These are phyloP conservation scores for Melolontha melolontha DNA, from an alignment of 2,888 invertebrate species.

Conservation along the genomic window DNA sequence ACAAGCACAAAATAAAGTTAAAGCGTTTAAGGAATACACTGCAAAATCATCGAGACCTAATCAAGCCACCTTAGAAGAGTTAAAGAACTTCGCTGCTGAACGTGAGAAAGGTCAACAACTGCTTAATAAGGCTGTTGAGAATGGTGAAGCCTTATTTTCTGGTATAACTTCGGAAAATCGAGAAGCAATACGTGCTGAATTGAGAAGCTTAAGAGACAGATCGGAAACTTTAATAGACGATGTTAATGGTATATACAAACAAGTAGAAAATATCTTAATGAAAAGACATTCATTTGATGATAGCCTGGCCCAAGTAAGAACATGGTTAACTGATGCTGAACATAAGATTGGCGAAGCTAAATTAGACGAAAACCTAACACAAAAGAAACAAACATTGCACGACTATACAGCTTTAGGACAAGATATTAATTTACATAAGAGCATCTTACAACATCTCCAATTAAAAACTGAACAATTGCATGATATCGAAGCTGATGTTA, in stretches of 20 bases:
- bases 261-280: slow-evolving; percentile 88
- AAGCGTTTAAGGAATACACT: slow-evolving; percentile 78
- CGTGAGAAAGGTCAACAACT: slow-evolving; percentile 84
- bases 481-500: slow-evolving; percentile 83
- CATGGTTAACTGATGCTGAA: slow-evolving; percentile 87
- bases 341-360: slow-evolving; percentile 79
- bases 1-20: slow-evolving; percentile 80
- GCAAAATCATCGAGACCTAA: slow-evolving; percentile 80
- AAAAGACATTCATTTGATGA: slow-evolving; percentile 95
- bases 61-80: slow-evolving; percentile 79
- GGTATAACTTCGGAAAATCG: slow-evolving; percentile 88
- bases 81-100: slow-evolving; percentile 78
- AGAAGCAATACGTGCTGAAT: slow-evolving; percentile 84
- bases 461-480: slow-evolving; percentile 84
- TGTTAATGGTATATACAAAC: slow-evolving; percentile 86
- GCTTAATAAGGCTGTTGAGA: slow-evolving; percentile 83
- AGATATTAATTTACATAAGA: slow-evolving; percentile 88
- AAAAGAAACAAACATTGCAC: slow-evolving; percentile 90
- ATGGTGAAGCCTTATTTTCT: slow-evolving; percentile 89
- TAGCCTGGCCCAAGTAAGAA: slow-evolving; percentile 87
- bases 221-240: slow-evolving; percentile 89
- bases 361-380: slow-evolving; percentile 82
- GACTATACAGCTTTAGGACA: slow-evolving; percentile 83
- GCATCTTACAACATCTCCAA: slow-evolving; percentile 84
- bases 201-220: slow-evolving; percentile 82